phyloP scores from a whole-genome alignment of 2,888 invertebrate genomes.

The Drosophila rellima region DNA sequence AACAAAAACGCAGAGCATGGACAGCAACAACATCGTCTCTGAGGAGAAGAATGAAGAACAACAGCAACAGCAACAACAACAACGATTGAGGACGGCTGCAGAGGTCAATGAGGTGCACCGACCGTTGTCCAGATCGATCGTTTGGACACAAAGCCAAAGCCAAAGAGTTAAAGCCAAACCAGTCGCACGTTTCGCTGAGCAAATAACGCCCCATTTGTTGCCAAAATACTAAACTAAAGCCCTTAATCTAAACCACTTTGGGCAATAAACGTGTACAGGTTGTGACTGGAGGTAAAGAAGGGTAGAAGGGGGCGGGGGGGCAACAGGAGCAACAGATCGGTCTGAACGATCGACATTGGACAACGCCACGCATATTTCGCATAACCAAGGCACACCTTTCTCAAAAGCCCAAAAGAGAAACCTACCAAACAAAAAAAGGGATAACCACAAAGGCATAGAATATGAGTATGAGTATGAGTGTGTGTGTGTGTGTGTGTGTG shows the following conservation, averaged over 20 bases:
- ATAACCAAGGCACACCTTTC: constrained; percentile 77
- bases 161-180: constrained; percentile 64
- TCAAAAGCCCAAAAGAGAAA: constrained; percentile 44
- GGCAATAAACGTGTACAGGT: constrained; percentile 54
- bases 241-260: constrained; percentile 83
- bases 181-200: constrained; percentile 81
- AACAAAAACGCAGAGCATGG: constrained; percentile 52
- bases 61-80: constrained; percentile 22
- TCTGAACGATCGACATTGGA: constrained; percentile 61
- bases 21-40: constrained; percentile 33
- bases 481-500: constrained; percentile 7
- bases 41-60: constrained; percentile 13
- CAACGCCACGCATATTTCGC: constrained; percentile 81
- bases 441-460: constrained; percentile 67
- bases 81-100: constrained; percentile 23
- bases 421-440: constrained; percentile 39
- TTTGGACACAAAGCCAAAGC: constrained; percentile 30
- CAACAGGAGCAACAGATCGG: constrained; percentile 52
- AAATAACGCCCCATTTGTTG: constrained; percentile 77
- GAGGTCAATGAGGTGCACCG: constrained; percentile 79
- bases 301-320: neutral
- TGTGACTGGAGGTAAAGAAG: neutral
- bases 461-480: constrained; percentile 32
- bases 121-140: constrained; percentile 74
- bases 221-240: constrained; percentile 70